These are phyloP conservation scores for Amphilophus citrinellus DNA, from an alignment of 2,113 vertebrate species.

Conservation along the genomic window DNA sequence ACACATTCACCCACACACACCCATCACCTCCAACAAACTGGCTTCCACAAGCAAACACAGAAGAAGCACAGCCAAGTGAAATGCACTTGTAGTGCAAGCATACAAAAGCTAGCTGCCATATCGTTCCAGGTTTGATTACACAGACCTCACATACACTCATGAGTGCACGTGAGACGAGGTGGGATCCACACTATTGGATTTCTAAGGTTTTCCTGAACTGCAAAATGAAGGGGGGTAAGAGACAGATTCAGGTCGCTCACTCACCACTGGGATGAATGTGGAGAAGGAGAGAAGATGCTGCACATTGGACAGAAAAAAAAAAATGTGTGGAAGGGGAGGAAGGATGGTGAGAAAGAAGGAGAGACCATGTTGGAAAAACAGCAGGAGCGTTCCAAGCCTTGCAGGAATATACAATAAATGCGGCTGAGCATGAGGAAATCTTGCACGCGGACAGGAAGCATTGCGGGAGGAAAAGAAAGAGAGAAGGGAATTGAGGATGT, in stretches of 20 bases:
- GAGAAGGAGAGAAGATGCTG: slow-evolving; percentile 58
- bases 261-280: slow-evolving; percentile 64
- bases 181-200: slow-evolving; percentile 53
- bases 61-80: slow-evolving; percentile 30
- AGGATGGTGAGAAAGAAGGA: slow-evolving; percentile 20
- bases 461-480: neutral
- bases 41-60: slow-evolving; percentile 34
- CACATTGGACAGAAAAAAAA: slow-evolving; percentile 20
- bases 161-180: slow-evolving; percentile 36
- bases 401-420: slow-evolving; percentile 43
- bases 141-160: slow-evolving; percentile 37
- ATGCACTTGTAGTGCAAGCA: slow-evolving; percentile 12
- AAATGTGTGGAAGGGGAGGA: slow-evolving; percentile 42
- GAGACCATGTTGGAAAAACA: neutral
- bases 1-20: neutral
- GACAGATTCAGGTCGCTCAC: slow-evolving; percentile 78
- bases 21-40: slow-evolving; percentile 27
- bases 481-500: neutral
- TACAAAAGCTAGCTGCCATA: slow-evolving; percentile 32
- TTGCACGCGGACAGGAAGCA: slow-evolving; percentile 1
- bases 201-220: slow-evolving; percentile 61
- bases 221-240: slow-evolving; percentile 55
- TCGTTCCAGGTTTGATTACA: slow-evolving; percentile 61
- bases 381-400: slow-evolving; percentile 23
- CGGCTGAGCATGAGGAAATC: slow-evolving; percentile 2